Evolutionary conservation across 1,140 invertebrate species (phyloP).

Genomic region (Meloidogyne chitwoodi): DNA sequence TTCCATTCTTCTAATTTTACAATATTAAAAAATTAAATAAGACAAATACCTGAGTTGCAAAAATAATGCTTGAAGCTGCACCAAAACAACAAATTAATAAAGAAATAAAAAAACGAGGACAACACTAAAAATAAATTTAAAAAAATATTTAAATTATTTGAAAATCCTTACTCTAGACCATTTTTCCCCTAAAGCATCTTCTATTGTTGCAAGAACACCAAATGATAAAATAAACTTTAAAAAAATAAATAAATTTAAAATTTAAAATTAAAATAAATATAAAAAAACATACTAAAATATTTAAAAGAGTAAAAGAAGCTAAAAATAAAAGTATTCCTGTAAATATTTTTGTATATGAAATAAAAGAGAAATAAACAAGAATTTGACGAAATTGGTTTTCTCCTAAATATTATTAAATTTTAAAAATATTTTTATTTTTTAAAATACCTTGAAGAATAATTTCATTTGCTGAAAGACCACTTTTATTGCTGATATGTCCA

Average conservation of each 20-base stretch:
- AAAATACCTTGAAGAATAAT: slow-evolving; percentile 41
- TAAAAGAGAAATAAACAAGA: slow-evolving; percentile 49
- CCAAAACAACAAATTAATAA: slow-evolving; percentile 48
- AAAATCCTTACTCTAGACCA: slow-evolving; percentile 35
- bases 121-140: slow-evolving; percentile 32
- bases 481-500: slow-evolving; percentile 43
- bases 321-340: slow-evolving; percentile 46
- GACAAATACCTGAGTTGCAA: slow-evolving; percentile 42
- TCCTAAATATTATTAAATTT: slow-evolving; percentile 1
- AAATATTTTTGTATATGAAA: slow-evolving; percentile 49
- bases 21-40: too few species aligned
- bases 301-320: slow-evolving; percentile 45
- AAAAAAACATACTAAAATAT: slow-evolving; percentile 52
- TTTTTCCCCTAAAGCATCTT: slow-evolving; percentile 53
- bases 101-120: slow-evolving; percentile 46
- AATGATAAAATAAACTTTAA: slow-evolving; percentile 16
- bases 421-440: neutral
- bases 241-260: neutral
- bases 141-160: neutral
- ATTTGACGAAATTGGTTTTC: slow-evolving; percentile 54
- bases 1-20: too few species aligned
- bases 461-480: slow-evolving; percentile 43
- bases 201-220: slow-evolving; percentile 46
- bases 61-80: slow-evolving; percentile 44
- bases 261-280: neutral